Percentiles rank a stretch among this genome's conserved stretches.
These are phyloP conservation scores for Periphyllus acericola DNA, from an alignment of 2,888 invertebrate genomes.

Conservation along the genomic window DNA sequence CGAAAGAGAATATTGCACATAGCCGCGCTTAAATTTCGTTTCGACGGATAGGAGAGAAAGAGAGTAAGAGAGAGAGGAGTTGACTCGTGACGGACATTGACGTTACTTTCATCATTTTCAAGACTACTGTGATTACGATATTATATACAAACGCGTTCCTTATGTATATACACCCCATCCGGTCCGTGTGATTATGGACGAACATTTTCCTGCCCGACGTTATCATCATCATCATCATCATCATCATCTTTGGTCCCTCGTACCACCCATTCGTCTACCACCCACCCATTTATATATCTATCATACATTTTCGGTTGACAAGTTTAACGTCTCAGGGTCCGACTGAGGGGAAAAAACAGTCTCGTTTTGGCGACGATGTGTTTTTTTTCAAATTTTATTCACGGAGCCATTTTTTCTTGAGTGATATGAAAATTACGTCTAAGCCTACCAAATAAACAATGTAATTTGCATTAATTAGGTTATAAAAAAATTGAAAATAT, in stretches of 20 bases:
- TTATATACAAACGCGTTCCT: neutral
- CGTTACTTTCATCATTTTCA: neutral
- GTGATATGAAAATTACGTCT: no score
- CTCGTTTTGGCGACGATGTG: neutral
- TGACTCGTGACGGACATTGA: neutral
- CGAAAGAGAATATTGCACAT: neutral
- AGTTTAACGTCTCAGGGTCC: neutral
- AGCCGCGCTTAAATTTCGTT: no score
- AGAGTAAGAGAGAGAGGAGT: neutral
- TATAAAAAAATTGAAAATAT: no score
- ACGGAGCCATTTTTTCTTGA: no score
- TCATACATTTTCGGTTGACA: neutral
- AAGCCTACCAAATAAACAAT: no score
- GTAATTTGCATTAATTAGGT: no score
- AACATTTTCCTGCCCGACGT: neutral
- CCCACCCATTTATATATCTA: neutral
- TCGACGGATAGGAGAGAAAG: no score
- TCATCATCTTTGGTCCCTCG: neutral
- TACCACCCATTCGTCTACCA: neutral
- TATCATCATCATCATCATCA: conserved; percentile 3
- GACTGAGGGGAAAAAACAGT: neutral
- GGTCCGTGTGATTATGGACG: neutral
- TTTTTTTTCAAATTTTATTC: neutral
- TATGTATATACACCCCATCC: neutral
- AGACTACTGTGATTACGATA: neutral